These are phyloP conservation scores for Galbula dea DNA, from an alignment of 2,113 vertebrate species.

Conservation along the genomic window DNA sequence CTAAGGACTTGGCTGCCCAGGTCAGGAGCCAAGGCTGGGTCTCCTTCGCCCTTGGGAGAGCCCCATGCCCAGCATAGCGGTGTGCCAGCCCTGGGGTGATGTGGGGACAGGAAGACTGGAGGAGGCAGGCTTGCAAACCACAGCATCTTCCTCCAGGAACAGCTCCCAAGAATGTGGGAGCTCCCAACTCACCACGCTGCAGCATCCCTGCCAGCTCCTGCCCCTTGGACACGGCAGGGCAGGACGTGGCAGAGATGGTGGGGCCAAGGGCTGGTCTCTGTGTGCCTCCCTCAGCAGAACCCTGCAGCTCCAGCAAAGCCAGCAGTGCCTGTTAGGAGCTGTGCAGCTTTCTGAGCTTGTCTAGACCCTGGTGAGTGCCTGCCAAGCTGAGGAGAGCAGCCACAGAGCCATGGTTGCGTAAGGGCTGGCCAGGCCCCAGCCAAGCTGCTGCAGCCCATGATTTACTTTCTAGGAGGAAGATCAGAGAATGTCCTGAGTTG, in stretches of 20 bases:
- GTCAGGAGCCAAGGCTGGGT: neutral
- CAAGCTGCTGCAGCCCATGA: neutral
- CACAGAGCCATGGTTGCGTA: neutral
- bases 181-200: neutral
- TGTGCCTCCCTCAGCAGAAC: neutral
- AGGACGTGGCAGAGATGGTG: fast-evolving
- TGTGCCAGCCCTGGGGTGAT: fast-evolving
- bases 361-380: neutral
- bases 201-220: neutral
- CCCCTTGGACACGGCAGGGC: neutral
- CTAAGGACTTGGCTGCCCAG: neutral
- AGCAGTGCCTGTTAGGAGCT: neutral
- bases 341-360: neutral
- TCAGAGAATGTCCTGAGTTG: too few relatives aligned
- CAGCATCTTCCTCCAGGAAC: neutral
- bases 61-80: fast-evolving
- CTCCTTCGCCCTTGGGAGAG: neutral
- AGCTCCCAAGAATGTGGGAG: neutral
- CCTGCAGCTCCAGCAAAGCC: neutral
- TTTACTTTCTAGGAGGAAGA: constrained; percentile 54
- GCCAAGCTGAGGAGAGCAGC: constrained; percentile 35
- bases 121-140: neutral
- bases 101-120: neutral
- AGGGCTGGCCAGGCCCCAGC: constrained; percentile 34
- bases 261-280: fast-evolving